phyloP scores from a whole-genome alignment of 2,113 vertebrate genomes.

The Nothoprocta pentlandii region DNA sequence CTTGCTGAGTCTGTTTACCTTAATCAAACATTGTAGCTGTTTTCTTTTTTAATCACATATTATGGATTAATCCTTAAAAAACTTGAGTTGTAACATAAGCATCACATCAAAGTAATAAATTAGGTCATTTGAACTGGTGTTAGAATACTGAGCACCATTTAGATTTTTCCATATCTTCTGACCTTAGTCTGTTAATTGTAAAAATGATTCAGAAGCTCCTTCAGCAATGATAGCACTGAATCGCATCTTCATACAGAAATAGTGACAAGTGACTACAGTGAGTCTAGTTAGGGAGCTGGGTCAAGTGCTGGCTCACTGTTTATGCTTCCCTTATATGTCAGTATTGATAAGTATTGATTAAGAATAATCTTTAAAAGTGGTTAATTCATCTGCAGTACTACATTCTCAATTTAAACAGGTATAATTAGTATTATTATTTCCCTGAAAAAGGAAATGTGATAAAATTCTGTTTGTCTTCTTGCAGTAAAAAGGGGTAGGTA shows the following conservation, averaged over 20 bases:
- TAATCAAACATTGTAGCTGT: background rate
- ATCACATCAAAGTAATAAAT: constrained; percentile 5
- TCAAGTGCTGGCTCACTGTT: background rate
- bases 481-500: constrained; percentile 46
- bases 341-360: background rate
- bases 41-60: constrained; percentile 11
- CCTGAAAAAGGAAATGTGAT: background rate
- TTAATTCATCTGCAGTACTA: background rate
- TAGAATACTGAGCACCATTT: background rate
- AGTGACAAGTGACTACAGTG: background rate
- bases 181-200: background rate
- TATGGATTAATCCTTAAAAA: constrained; percentile 15
- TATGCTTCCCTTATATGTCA: background rate
- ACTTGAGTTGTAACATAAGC: background rate
- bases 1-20: background rate
- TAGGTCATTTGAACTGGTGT: background rate
- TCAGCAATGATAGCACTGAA: background rate
- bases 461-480: constrained; percentile 7
- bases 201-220: constrained; percentile 10
- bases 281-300: background rate
- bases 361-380: background rate
- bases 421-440: background rate
- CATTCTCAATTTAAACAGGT: background rate
- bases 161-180: background rate
- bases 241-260: background rate